phyloP scores from a whole-genome alignment of 2,888 invertebrate genomes.

The Eupelmus urozonus region DNA sequence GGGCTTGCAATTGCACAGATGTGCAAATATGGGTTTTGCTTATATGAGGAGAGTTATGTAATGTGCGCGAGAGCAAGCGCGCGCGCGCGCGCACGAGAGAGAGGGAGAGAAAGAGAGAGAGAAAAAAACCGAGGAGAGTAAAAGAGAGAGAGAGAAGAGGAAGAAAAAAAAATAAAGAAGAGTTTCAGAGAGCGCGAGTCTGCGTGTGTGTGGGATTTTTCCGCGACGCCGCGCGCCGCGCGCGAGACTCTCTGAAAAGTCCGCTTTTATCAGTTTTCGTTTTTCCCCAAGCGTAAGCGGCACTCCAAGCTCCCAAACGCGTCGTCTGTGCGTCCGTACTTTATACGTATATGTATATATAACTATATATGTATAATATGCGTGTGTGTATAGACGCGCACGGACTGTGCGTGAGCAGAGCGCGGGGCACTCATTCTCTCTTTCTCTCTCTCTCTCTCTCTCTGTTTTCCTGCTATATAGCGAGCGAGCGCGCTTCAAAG shows the following conservation, averaged over 20 bases:
- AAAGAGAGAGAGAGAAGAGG: neutral
- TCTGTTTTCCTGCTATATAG: conserved; percentile 39
- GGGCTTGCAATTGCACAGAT: conserved; percentile 48
- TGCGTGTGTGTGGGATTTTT: conserved; percentile 47
- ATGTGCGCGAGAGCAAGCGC: neutral
- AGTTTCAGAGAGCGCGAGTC: neutral
- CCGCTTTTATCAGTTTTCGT: conserved; percentile 47
- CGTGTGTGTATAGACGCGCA: neutral
- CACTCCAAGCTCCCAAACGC: no score
- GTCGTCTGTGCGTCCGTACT: no score
- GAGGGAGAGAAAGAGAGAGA: conserved; percentile 16
- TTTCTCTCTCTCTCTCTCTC: no score
- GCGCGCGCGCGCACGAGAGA: neutral
- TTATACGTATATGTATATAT: neutral
- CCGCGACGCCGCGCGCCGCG: conserved; percentile 33
- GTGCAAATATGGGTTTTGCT: conserved; percentile 57
- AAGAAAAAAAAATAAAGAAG: conserved; percentile 7
- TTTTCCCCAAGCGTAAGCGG: conserved; percentile 40
- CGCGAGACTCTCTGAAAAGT: conserved; percentile 35
- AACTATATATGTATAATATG: neutral
- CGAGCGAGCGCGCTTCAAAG: conserved; percentile 5
- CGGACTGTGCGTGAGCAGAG: neutral
- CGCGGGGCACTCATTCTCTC: no score
- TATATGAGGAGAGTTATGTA: conserved; percentile 41
- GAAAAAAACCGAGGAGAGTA: neutral